Evolutionary conservation across 2,888 invertebrate species (phyloP).

Genomic region (Synergus gifuensis): DNA sequence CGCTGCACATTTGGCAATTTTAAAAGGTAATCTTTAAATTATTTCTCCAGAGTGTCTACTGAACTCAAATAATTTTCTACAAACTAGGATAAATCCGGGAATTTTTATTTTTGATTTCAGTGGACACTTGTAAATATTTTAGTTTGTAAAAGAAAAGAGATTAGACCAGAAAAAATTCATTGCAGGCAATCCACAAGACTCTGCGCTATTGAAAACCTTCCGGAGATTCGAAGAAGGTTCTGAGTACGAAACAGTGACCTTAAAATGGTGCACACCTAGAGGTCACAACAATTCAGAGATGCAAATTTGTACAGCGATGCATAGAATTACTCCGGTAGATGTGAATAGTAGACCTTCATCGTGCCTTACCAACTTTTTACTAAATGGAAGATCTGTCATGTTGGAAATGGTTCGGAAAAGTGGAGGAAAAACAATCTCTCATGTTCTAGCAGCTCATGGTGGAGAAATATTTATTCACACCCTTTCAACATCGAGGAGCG

Average conservation of each 20-base stretch:
- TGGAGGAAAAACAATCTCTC: conserved; percentile 93
- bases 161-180: not conserved
- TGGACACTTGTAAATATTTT: not conserved
- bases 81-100: no score
- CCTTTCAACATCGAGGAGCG: conserved; percentile 89
- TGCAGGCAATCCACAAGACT: conserved; percentile 81
- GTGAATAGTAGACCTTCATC: conserved; percentile 98
- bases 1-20: conserved; percentile 90
- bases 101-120: conserved; percentile 26
- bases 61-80: no score
- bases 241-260: conserved; percentile 90
- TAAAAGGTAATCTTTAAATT: conserved; percentile 79
- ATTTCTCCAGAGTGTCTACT: not conserved
- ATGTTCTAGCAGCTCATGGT: conserved; percentile 95
- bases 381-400: conserved; percentile 95
- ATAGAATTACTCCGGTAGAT: conserved; percentile 96
- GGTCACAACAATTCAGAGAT: conserved; percentile 89
- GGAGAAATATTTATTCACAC: conserved; percentile 98
- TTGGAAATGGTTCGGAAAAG: conserved; percentile 93
- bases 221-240: conserved; percentile 83
- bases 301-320: conserved; percentile 91
- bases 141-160: not conserved
- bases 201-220: conserved; percentile 82
- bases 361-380: conserved; percentile 97
- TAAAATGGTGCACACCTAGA: conserved; percentile 99